Evolutionary conservation across 2,888 invertebrate species (phyloP).

Genomic region (Lasioglossum pauxillum): DNA sequence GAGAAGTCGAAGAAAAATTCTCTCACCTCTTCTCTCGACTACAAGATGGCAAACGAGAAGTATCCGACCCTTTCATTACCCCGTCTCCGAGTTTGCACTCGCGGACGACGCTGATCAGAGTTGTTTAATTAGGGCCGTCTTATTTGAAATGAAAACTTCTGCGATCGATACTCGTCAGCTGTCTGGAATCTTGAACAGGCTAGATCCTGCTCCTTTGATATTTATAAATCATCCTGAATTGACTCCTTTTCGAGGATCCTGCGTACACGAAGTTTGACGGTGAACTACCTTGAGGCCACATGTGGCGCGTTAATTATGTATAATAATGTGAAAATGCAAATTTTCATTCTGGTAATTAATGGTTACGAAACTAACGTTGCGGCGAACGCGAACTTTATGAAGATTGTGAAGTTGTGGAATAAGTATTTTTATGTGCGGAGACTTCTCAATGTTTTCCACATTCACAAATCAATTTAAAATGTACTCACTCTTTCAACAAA

Average conservation of each 20-base stretch:
- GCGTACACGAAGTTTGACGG: background rate
- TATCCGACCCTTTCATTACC: background rate
- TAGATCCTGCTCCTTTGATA: background rate
- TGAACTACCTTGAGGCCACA: background rate
- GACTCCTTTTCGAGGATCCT: background rate
- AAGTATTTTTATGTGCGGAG: too few relatives aligned
- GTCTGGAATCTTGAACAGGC: background rate
- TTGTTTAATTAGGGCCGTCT: background rate
- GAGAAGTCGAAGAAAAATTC: background rate
- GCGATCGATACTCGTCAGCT: background rate
- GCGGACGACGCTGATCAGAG: background rate
- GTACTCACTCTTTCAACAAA: too few relatives aligned
- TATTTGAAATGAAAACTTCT: background rate
- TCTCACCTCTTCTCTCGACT: background rate
- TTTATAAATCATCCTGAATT: background rate
- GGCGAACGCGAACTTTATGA: background rate
- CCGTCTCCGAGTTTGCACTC: background rate
- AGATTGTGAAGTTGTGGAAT: background rate
- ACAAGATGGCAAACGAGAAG: background rate
- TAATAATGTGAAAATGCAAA: background rate
- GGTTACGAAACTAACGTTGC: background rate
- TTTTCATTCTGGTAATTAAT: background rate
- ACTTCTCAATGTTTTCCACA: too few relatives aligned
- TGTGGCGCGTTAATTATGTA: background rate
- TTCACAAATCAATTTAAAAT: too few relatives aligned